Conservation (phyloP, 2,888 invertebrate genomes). For the Drosophila subsilvestris region DNA sequence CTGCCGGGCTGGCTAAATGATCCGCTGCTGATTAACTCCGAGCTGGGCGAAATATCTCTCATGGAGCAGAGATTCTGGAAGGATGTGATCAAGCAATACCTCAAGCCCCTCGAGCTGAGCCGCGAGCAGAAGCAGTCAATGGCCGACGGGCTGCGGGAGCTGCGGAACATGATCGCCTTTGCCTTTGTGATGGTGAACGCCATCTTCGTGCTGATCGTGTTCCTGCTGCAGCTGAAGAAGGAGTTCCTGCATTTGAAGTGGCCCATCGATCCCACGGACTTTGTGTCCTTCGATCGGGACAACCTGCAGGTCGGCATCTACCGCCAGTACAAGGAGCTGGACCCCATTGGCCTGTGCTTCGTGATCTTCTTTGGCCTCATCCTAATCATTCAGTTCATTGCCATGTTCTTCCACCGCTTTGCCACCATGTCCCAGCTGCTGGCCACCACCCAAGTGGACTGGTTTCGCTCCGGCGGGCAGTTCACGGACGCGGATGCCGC, state of each 20-base stretch:
- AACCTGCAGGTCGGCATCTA: conserved; percentile 85
- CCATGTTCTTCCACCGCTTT: conserved; percentile 91
- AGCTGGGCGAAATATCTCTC: conserved; percentile 87
- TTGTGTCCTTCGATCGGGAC: conserved; percentile 84
- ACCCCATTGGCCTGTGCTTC: conserved; percentile 91
- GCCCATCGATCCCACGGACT: conserved; percentile 87
- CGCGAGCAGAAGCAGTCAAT: conserved; percentile 86
- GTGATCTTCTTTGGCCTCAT: conserved; percentile 89
- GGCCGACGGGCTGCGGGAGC: conserved; percentile 81
- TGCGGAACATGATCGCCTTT: conserved; percentile 88
- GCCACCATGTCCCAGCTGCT: conserved; percentile 90
- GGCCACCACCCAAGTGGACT: conserved; percentile 87
- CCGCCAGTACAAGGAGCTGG: conserved; percentile 87
- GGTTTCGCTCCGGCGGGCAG: conserved; percentile 79
- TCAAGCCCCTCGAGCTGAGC: conserved; percentile 89
- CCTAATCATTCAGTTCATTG: conserved; percentile 89
- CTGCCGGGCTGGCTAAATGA: conserved; percentile 88
- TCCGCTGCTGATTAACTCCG: conserved; percentile 87
- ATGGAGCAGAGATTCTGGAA: conserved; percentile 91
- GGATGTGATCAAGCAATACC: conserved; percentile 89
- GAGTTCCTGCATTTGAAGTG: conserved; percentile 88
- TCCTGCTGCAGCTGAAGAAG: conserved; percentile 90
- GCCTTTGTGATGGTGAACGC: conserved; percentile 91
- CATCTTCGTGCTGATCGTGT: conserved; percentile 90
- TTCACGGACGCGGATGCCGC: conserved; percentile 83